A percentile compares a stretch with the other conserved stretches of the same genome.
Conservation (phyloP, 2,888 invertebrate species). For the Pristionchus entomophagus region DNA sequence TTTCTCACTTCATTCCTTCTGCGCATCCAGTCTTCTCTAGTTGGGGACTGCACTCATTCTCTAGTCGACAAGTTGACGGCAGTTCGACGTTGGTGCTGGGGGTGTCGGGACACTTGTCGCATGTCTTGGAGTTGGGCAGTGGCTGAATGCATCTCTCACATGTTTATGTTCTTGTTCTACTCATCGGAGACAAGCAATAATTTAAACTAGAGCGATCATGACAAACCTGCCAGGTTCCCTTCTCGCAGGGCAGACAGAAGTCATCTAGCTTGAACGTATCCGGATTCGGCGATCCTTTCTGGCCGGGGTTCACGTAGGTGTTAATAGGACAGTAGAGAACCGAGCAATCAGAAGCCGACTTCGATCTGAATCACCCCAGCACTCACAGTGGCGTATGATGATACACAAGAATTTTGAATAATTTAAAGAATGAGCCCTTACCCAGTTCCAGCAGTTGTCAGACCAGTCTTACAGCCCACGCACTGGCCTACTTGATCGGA, state of each 20-base stretch:
- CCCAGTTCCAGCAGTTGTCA: neutral
- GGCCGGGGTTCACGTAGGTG: neutral
- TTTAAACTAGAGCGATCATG: too few species aligned
- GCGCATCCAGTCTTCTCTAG: neutral
- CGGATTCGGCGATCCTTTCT: neutral
- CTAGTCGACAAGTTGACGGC: neutral
- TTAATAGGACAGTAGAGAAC: neutral
- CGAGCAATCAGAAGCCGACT: neutral
- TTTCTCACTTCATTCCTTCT: neutral
- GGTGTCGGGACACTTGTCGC: neutral
- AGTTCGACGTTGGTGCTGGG: neutral
- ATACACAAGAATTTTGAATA: neutral
- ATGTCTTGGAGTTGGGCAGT: neutral
- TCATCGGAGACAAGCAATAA: too few species aligned
- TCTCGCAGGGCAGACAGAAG: neutral
- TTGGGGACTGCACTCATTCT: slow-evolving; percentile 11
- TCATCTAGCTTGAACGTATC: neutral
- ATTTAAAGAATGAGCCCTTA: neutral
- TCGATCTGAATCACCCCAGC: neutral
- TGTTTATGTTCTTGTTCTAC: too few species aligned
- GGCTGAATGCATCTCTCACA: too few species aligned
- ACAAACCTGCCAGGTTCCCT: neutral
- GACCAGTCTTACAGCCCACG: neutral
- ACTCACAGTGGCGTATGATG: neutral
- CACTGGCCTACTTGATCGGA: neutral